Conservation (phyloP, 2,797 vertebrate species). For the Peromyscus nudipes region DNA sequence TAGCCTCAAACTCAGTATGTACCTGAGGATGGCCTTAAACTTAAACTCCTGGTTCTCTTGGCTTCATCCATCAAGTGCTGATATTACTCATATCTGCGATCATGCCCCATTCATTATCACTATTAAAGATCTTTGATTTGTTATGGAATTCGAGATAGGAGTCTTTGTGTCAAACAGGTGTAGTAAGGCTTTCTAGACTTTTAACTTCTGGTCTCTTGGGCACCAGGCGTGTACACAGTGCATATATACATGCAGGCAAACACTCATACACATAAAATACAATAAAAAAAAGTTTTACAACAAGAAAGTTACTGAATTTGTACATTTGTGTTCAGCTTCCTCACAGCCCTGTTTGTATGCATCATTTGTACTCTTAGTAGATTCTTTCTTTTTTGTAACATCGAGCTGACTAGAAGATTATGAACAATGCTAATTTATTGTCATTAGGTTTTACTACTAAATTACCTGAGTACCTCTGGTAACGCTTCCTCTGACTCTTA, state of each 20-base stretch:
- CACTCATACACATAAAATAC: not conserved
- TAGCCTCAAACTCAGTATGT: not conserved
- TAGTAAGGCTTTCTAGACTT: constrained; percentile 39
- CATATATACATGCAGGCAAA: not conserved
- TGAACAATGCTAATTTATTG: constrained; percentile 13
- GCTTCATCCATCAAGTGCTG: not conserved
- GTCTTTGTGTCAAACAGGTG: constrained; percentile 19
- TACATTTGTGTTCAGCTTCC: not conserved
- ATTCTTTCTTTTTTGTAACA: not conserved
- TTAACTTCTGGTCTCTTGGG: not conserved
- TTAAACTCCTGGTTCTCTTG: not conserved
- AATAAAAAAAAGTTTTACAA: not conserved
- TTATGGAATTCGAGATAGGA: constrained; percentile 37
- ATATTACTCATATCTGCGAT: no score
- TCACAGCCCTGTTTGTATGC: not conserved
- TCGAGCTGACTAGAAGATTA: constrained; percentile 31
- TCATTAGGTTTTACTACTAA: not conserved
- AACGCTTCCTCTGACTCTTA: not conserved
- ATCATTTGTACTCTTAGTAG: not conserved
- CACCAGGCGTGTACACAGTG: not conserved
- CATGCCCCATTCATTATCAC: not conserved
- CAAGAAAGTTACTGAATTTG: not conserved
- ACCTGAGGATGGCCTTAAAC: not conserved
- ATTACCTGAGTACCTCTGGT: not conserved
- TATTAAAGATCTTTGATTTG: constrained; percentile 42